Evolutionary conservation across 2,113 vertebrate species (phyloP), one percentile per base, ranked within the genome.

Genomic region (Halcyon senegalensis): DNA sequence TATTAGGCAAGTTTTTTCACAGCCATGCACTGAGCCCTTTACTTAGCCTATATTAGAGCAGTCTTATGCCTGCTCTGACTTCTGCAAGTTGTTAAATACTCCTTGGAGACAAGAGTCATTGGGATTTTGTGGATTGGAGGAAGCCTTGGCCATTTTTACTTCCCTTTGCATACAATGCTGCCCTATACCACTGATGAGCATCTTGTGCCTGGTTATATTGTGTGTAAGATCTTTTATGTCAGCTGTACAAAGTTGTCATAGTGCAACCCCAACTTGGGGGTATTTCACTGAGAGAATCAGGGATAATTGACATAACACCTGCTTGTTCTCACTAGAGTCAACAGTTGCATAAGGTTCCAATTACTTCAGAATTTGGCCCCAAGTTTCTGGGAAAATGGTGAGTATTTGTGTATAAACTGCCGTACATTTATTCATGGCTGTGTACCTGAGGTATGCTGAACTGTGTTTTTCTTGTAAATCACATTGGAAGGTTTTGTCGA

Each of bases 221-320:
- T 58, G 11, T 64, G 14, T 81, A n/a, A 84, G 84, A 64, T n/a
- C 69, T 93, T 89, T 94, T 27, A 74, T 93, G 83, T 90, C 83
- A 91, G 73, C 67, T 78, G 18, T 72, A 87, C 19, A n/a, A 87
- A 94, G 76, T 2, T 73, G 89, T 92, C 67, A 82, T 21, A 79
- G 23, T 37, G 44, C 50, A 91, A 27, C 31, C 67, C 77, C 44
- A 79, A 82, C 73, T 2, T 39, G 37, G 58, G 53, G 37, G 69
- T 75, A 28, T 93, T 91, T 84, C 66, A 16, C 62, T 35, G 83
- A 95, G 80, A 89, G 74, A 88, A 86, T 96, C 73, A 67, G 43
- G 85, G 91, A 87, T 81, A 93, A 89, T 83, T 89, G 91, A 73
- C 96, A 89, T 89, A 96, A 95, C 96, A 87, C 85, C 69, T 95